Percentiles rank a stretch among this genome's conserved stretches.
These are phyloP conservation scores for Epinephelus malabaricus DNA, from an alignment of 2,797 vertebrate genomes.

Conservation along the genomic window DNA sequence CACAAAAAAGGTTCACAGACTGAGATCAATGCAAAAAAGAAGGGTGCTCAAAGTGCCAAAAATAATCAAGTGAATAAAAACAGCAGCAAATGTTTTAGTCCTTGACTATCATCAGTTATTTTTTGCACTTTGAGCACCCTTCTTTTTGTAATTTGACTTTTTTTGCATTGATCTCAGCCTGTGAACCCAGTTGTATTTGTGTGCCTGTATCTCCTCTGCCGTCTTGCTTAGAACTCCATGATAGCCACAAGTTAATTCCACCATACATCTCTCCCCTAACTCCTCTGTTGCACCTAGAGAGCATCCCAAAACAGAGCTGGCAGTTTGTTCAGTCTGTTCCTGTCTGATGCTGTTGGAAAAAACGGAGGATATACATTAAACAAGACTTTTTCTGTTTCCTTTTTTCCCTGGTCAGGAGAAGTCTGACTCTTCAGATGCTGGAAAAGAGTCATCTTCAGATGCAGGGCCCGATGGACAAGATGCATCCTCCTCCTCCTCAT, in stretches of 20 bases:
- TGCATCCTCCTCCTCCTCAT: slow-evolving; percentile 88
- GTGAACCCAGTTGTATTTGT: no score
- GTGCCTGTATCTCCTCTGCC: no score
- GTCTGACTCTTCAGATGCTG: slow-evolving; percentile 81
- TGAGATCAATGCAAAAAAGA: no score
- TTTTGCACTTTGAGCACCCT: no score
- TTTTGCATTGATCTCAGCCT: no score
- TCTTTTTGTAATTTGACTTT: no score
- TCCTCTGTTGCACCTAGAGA: background rate
- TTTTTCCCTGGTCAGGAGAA: slow-evolving; percentile 72
- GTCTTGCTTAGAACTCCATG: background rate
- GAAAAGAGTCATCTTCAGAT: slow-evolving; percentile 84
- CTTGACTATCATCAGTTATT: no score
- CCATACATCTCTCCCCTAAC: background rate
- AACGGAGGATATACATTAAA: background rate
- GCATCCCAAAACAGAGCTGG: background rate
- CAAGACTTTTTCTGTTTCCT: slow-evolving; percentile 1
- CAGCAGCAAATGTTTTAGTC: no score
- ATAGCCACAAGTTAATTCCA: background rate
- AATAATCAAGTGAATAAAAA: no score
- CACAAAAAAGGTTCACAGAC: no score
- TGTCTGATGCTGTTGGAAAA: background rate
- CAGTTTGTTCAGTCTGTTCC: background rate
- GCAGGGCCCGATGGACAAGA: slow-evolving; percentile 84
- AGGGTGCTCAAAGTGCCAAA: no score